Evolutionary conservation across 2,888 invertebrate genomes (phyloP), one percentile per base, ranked within the genome.

Genomic region (Luperina testacea): DNA sequence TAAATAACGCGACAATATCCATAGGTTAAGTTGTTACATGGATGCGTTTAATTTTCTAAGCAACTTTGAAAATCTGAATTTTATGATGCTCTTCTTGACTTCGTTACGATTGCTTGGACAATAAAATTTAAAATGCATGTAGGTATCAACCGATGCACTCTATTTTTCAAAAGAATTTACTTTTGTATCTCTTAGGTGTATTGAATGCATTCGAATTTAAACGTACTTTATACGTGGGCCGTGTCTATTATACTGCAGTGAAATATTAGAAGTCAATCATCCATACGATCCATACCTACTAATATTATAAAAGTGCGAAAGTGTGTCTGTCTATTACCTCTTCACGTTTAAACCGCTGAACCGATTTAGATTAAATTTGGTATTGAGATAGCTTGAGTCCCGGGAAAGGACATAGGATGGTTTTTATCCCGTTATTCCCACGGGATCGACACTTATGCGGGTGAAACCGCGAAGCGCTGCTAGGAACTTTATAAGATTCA

Each of bases 1-100:
- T 95, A 95, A 95, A 93, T 91, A 92, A 95, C 91, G 94, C 91
- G 96, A 96, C 96, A 96, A 96, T 96, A 96, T 96, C 94, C 83
- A 88, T 96, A 96, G 95, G 92, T 87, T 95, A 94, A 95, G 93
- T 92, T 93, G 91, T 92, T 92, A 89, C 80, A 92, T 87, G 81
- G 85, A 85, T 82, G 83, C 89, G 83, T 85, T 83, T 88, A 79
- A 81, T 86, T 87, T 89, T 87, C 78, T 86, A 84, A 78, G 84
- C 86, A 88, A 89, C 75, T 84, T 82, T 75, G 75, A 87, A 85
- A 75, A 82, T 82, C 69, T 75, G 79, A 90, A 82, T 71, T 79
- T 68, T 80, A 80, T 69, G 64, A 75, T 72, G 82, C 24, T 72
- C 69, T 67, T 72, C 73, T 80, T 57, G 51, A 77, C 75, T 81